These are phyloP conservation scores for Electrophaes corylata DNA, from an alignment of 2,888 invertebrate genomes.

Conservation along the genomic window DNA sequence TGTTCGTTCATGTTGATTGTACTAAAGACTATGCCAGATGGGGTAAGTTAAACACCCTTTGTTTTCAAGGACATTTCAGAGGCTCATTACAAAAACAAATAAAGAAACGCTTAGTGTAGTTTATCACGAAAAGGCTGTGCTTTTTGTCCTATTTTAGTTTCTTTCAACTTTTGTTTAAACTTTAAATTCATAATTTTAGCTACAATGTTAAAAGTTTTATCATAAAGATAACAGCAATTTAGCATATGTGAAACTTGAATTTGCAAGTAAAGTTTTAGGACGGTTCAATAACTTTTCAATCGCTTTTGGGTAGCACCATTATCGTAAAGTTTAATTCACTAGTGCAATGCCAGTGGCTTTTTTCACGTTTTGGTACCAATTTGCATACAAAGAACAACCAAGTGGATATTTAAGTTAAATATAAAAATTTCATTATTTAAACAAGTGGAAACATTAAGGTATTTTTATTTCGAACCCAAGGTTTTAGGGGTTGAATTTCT, in stretches of 20 bases:
- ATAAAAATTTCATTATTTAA: no score
- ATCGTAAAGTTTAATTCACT: neutral
- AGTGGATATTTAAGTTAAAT: no score
- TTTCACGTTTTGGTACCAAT: no score
- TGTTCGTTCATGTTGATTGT: neutral
- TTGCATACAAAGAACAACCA: no score
- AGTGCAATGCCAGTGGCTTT: neutral
- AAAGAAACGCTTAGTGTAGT: constrained; percentile 20
- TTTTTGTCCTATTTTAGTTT: constrained; percentile 4
- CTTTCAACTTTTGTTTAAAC: no score
- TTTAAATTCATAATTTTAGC: neutral
- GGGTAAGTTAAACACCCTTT: neutral
- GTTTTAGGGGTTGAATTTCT: no score
- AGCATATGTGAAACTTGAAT: constrained; percentile 8
- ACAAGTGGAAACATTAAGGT: no score
- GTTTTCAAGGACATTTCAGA: constrained; percentile 8
- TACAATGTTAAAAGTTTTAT: constrained; percentile 13
- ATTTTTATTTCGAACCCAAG: no score
- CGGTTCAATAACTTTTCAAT: constrained; percentile 30
- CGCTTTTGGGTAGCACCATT: constrained; percentile 8
- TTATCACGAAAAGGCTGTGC: constrained; percentile 21
- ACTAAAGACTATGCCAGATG: neutral
- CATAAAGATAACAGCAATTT: constrained; percentile 12
- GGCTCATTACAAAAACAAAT: constrained; percentile 19
- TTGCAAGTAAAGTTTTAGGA: constrained; percentile 7